Base-by-base conservation (phyloP, 2,113 vertebrate genomes). In the Urocynchramus pylzowi region DNA sequence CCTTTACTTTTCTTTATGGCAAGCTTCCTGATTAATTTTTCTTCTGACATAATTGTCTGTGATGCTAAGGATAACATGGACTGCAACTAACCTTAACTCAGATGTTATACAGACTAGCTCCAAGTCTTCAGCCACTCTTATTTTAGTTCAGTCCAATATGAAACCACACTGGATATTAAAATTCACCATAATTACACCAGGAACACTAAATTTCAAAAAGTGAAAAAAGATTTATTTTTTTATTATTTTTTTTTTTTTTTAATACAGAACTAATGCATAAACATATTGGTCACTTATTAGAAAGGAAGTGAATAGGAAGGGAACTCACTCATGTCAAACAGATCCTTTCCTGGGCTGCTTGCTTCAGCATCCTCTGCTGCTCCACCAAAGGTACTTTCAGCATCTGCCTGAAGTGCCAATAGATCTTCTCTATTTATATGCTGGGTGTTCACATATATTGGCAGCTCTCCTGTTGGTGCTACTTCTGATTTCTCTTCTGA, bases 321-420 rank as follows among this genome's bases (percentile, higher is more conserved):
- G 45, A 93, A 98, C 99, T 98, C 97, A 99, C 99, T 99, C 99
- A 99, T 99, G 96, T 99, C 99, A 89, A 99, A 99, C 77, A 99
- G 97, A 97, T 99, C 99, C 96, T 98, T 99, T 97, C 96, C 97
- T 16, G 98, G 98, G 94, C 98, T 99, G 95, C 97, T 98, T 44
- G 98, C 98, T 80, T 98, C 97, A 87, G 97, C 98, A 92, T 97
- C 97, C 52, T 96, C 97, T 11, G 80, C 30, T 31, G 92, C 83
- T 86, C 97, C 97, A 77, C 97, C 97, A 21, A 97, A 95, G 50
- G 96, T 64, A 68, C 78, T 95, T 90, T 98, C 98, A 28, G 96
- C 88, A 75, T 98, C 98, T 16, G 97, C 97, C 80, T 98, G 98
- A 77, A 99, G 98, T 8, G 97, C 97, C 2, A 98, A 74, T 13